These are phyloP conservation scores for Dipodomys merriami DNA, from an alignment of 2,113 vertebrate species.

Conservation along the genomic window DNA sequence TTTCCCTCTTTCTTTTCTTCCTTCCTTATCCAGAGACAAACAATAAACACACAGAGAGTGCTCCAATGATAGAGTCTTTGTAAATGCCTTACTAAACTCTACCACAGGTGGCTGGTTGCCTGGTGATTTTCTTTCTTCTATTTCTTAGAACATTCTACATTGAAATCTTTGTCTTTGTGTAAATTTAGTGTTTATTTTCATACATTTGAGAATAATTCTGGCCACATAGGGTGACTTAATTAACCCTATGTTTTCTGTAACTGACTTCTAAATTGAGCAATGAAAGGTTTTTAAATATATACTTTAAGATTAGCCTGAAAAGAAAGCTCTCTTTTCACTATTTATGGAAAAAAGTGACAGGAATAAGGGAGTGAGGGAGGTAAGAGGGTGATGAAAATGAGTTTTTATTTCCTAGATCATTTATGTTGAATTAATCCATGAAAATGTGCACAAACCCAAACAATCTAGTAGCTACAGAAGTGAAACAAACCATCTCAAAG, in stretches of 20 bases:
- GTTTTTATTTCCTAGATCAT: conserved; percentile 24
- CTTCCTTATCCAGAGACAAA: not conserved
- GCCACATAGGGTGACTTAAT: conserved; percentile 10
- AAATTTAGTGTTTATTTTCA: conserved; percentile 45
- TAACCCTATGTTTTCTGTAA: conserved; percentile 11
- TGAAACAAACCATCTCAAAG: conserved; percentile 6
- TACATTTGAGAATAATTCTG: conserved; percentile 48
- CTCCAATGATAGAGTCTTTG: not conserved
- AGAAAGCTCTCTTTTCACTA: not conserved
- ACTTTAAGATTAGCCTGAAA: conserved; percentile 25
- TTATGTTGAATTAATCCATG: conserved; percentile 40
- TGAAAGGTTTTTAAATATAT: not conserved
- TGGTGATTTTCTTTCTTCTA: not conserved
- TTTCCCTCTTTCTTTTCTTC: not conserved
- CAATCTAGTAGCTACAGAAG: not conserved
- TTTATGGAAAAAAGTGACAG: conserved; percentile 2
- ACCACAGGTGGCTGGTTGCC: not conserved
- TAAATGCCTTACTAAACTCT: not conserved
- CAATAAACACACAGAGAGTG: not conserved
- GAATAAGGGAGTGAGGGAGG: not conserved
- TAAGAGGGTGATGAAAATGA: conserved; percentile 15
- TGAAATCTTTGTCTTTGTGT: conserved; percentile 22
- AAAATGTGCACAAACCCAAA: conserved; percentile 7
- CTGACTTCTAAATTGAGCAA: conserved; percentile 40
- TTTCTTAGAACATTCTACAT: not conserved